A percentile compares a stretch with the other conserved stretches of the same genome.
These are phyloP conservation scores for Himalopsyche kuldschensis DNA, from an alignment of 2,888 invertebrate species.

Conservation along the genomic window DNA sequence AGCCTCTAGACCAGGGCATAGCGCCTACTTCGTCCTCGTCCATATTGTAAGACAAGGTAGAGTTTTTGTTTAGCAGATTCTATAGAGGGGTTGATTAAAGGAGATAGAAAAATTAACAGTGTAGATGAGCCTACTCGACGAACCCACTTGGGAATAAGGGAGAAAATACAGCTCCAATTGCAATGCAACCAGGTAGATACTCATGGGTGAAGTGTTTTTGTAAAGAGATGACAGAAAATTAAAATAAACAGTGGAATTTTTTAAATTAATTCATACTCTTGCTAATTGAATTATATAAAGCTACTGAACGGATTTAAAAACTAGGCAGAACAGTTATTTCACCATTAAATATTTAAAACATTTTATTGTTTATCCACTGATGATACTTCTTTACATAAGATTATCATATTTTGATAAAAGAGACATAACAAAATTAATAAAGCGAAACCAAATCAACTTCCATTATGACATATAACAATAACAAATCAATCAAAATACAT, in stretches of 20 bases:
- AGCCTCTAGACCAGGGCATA: slow-evolving; percentile 7
- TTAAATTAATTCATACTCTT: background rate
- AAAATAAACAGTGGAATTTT: background rate
- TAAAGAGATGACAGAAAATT: background rate
- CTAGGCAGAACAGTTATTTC: no score
- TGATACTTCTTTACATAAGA: no score
- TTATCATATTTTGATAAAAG: no score
- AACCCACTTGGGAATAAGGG: background rate
- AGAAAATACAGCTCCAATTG: background rate
- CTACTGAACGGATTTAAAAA: no score
- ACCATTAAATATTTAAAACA: no score
- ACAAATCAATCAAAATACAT: no score
- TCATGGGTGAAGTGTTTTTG: background rate
- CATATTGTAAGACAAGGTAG: background rate
- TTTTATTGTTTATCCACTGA: no score
- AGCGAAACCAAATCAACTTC: no score
- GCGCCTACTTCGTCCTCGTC: background rate
- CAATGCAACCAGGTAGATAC: background rate
- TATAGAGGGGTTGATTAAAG: slow-evolving; percentile 25
- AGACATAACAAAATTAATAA: no score
- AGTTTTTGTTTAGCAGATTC: slow-evolving; percentile 4
- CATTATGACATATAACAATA: no score
- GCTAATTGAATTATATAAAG: no score
- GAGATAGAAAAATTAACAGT: slow-evolving; percentile 38
- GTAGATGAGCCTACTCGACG: slow-evolving; percentile 26